Evolutionary conservation across 2,113 vertebrate genomes (phyloP).

Genomic region (Ciconia boyciana): DNA sequence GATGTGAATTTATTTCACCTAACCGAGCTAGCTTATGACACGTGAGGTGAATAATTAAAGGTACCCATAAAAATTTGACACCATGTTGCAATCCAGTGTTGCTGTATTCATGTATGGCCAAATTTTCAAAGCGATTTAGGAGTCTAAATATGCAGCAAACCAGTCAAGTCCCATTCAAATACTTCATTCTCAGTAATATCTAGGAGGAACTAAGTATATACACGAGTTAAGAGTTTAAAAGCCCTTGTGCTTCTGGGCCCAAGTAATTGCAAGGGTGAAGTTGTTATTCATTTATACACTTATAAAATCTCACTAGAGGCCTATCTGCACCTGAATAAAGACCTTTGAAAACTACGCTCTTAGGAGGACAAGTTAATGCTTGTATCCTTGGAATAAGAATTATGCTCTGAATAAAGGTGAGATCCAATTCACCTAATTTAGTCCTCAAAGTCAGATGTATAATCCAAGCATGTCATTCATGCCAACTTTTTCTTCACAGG

Average conservation of each 20-base stretch:
- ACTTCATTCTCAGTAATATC: background rate
- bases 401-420: background rate
- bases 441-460: background rate
- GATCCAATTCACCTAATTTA: background rate
- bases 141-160: background rate
- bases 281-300: background rate
- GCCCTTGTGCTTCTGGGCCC: background rate
- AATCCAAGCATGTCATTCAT: background rate
- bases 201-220: background rate
- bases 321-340: background rate
- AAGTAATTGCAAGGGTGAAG: background rate
- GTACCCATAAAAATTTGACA: background rate
- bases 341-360: background rate
- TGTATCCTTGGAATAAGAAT: background rate
- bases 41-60: background rate
- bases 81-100: background rate
- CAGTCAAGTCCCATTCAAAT: background rate
- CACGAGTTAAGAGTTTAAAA: background rate
- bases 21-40: background rate
- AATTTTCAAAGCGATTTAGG: background rate
- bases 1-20: background rate
- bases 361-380: background rate
- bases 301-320: background rate
- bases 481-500: background rate
- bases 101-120: accelerated